Evolutionary conservation across 2,113 vertebrate genomes (phyloP).

Genomic region (Thoracochromis brauschi): DNA sequence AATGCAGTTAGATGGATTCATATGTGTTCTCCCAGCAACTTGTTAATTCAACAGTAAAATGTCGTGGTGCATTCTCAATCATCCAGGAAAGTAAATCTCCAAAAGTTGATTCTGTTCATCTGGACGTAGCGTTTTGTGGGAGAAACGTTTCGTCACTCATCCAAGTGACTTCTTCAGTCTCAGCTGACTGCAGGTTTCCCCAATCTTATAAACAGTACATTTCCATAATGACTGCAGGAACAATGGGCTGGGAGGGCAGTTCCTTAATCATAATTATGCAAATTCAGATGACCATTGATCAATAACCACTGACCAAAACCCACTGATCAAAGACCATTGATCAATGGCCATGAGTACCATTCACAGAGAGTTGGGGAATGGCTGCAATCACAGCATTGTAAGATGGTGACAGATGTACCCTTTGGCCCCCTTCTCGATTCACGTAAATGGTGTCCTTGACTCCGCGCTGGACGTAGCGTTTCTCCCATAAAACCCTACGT

Average conservation of each 20-base stretch:
- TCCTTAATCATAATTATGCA: neutral
- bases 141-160: neutral
- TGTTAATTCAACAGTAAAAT: neutral
- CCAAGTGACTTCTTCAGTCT: neutral
- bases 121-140: neutral
- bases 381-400: neutral
- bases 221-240: neutral
- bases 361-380: neutral
- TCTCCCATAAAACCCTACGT: neutral
- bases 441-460: neutral
- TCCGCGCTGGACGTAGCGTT: neutral
- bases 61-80: neutral
- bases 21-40: neutral
- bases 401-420: neutral
- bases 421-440: neutral
- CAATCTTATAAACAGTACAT: neutral
- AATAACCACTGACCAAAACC: neutral
- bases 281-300: neutral
- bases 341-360: neutral
- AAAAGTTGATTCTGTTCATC: neutral
- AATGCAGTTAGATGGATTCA: neutral
- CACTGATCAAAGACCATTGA: neutral
- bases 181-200: neutral
- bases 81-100: neutral
- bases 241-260: neutral